Evolutionary conservation across 2,888 invertebrate species (phyloP).

Genomic region (Halictus quadricinctus): DNA sequence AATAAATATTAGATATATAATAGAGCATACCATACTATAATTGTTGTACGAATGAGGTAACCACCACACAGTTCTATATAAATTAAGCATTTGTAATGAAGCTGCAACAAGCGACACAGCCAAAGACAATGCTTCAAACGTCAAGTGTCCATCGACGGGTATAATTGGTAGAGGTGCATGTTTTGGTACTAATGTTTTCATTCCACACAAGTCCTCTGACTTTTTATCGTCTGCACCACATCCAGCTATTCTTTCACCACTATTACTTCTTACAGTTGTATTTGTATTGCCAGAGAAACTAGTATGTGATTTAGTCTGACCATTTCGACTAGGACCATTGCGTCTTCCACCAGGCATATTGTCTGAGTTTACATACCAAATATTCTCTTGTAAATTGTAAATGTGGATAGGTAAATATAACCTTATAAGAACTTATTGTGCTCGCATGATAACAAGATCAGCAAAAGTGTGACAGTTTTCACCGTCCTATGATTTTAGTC

Average conservation of each 20-base stretch:
- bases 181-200: constrained; percentile 86
- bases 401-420: not conserved
- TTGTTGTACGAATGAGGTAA: constrained; percentile 94
- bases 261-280: constrained; percentile 58
- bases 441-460: not conserved
- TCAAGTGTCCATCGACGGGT: constrained; percentile 90
- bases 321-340: constrained; percentile 75
- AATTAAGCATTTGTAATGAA: constrained; percentile 95
- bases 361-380: constrained; percentile 42
- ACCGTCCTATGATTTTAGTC: not conserved
- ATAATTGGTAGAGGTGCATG: constrained; percentile 92
- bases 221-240: constrained; percentile 74
- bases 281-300: constrained; percentile 52
- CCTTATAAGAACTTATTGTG: not conserved
- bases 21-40: constrained; percentile 90
- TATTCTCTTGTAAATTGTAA: not conserved
- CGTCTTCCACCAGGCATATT: constrained; percentile 81
- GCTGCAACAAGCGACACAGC: constrained; percentile 90
- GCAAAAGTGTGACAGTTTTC: not conserved
- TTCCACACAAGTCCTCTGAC: constrained; percentile 70
- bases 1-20: not conserved
- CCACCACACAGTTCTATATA: constrained; percentile 99
- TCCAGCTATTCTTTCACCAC: constrained; percentile 58
- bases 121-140: constrained; percentile 94
- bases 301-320: constrained; percentile 81